Percentiles rank a stretch among this genome's conserved stretches.
phyloP scores from a whole-genome alignment of 2,888 invertebrate genomes.

The Teinopalpus imperialis region DNA sequence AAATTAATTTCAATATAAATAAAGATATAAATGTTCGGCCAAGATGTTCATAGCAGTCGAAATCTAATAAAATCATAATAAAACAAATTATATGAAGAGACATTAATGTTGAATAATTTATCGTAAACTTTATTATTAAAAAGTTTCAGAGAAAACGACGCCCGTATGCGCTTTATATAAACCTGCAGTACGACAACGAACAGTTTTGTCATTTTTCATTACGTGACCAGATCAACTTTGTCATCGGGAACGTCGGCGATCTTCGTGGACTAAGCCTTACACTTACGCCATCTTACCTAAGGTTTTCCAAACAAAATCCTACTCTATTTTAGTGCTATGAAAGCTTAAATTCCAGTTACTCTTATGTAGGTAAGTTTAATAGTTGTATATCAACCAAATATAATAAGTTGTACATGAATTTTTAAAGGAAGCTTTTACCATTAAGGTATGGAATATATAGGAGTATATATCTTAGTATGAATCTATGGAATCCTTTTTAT shows the following conservation, averaged over 20 bases:
- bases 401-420: conserved; percentile 3
- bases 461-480: too few relatives aligned
- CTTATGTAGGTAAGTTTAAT: not conserved
- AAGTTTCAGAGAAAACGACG: too few relatives aligned
- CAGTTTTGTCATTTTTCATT: conserved; percentile 85
- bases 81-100: too few relatives aligned
- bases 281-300: conserved; percentile 48
- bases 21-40: too few relatives aligned
- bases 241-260: conserved; percentile 62
- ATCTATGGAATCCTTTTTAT: too few relatives aligned
- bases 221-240: conserved; percentile 85
- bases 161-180: conserved; percentile 14
- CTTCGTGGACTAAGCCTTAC: conserved; percentile 34
- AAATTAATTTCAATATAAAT: too few relatives aligned
- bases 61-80: too few relatives aligned
- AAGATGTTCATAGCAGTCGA: too few relatives aligned
- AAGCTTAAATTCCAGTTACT: not conserved
- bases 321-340: not conserved
- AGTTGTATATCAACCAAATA: too few relatives aligned
- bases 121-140: too few relatives aligned
- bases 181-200: conserved; percentile 38
- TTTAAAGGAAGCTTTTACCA: not conserved
- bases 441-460: not conserved
- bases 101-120: too few relatives aligned
- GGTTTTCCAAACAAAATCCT: conserved; percentile 12